A percentile compares a stretch with the other conserved stretches of the same genome.
Evolutionary conservation across 2,797 vertebrate genomes (phyloP).

Genomic region (Anguilla anguilla): DNA sequence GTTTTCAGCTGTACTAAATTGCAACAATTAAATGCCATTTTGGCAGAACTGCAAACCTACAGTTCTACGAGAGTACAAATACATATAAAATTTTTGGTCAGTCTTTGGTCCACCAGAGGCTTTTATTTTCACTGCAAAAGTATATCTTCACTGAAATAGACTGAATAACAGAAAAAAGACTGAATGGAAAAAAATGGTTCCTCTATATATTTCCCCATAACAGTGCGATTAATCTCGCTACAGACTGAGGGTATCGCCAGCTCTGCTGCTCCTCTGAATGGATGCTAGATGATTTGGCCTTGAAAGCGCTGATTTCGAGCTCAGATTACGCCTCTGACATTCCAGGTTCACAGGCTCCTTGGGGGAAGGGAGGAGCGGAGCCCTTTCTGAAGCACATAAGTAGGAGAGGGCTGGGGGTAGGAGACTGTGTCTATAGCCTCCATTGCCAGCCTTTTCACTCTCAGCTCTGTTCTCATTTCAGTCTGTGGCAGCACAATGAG

Average conservation of each 20-base stretch:
- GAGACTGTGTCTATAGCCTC: slow-evolving; percentile 2
- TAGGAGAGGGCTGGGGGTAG: slow-evolving; percentile 1
- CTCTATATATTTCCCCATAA: background rate
- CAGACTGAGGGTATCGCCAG: background rate
- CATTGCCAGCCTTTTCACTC: background rate
- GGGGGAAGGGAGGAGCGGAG: background rate
- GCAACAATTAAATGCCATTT: background rate
- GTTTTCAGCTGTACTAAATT: background rate
- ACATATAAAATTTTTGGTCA: background rate
- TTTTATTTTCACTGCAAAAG: background rate
- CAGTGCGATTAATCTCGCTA: background rate
- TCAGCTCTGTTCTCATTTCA: background rate
- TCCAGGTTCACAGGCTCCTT: slow-evolving; percentile 11
- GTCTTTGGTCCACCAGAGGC: background rate
- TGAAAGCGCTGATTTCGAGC: slow-evolving; percentile 13
- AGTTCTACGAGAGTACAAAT: background rate
- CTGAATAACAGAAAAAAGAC: background rate
- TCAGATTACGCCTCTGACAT: slow-evolving; percentile 3
- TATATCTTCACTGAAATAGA: background rate
- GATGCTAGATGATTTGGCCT: slow-evolving; percentile 4
- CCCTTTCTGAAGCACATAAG: background rate
- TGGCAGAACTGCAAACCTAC: background rate
- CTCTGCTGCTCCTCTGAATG: background rate
- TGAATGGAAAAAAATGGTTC: background rate
- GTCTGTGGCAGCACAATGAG: background rate